phyloP scores from a whole-genome alignment of 2,888 invertebrate genomes.

The Dermolepida albohirtum region DNA sequence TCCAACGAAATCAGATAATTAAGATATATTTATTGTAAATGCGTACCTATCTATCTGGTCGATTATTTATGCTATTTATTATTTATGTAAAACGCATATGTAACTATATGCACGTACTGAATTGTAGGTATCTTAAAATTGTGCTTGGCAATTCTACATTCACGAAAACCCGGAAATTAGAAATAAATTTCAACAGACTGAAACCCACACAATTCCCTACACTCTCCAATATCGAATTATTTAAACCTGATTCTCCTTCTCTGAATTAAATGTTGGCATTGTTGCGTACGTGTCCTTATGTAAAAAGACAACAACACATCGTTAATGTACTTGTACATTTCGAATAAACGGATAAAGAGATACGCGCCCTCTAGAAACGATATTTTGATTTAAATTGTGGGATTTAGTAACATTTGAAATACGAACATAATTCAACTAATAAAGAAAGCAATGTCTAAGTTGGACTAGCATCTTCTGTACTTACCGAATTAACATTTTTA shows the following conservation, averaged over 20 bases:
- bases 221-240: constrained; percentile 13
- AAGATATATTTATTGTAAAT: constrained; percentile 28
- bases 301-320: no score
- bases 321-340: no score
- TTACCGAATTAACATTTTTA: no score
- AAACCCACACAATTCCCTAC: constrained; percentile 30
- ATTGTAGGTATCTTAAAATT: background rate
- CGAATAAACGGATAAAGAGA: no score
- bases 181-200: constrained; percentile 40
- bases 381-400: no score
- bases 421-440: no score
- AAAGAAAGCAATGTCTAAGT: no score
- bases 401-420: no score
- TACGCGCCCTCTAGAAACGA: no score
- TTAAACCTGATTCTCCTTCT: constrained; percentile 37
- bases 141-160: background rate
- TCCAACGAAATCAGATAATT: constrained; percentile 24
- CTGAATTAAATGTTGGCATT: constrained; percentile 5
- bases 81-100: constrained; percentile 6
- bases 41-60: background rate
- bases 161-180: constrained; percentile 39
- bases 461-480: no score
- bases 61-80: constrained; percentile 16
- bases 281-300: background rate
- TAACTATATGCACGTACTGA: background rate